Percentiles rank a stretch among this genome's conserved stretches.
Conservation (phyloP, 2,113 vertebrate genomes). For the Ictidomys tridecemlineatus region DNA sequence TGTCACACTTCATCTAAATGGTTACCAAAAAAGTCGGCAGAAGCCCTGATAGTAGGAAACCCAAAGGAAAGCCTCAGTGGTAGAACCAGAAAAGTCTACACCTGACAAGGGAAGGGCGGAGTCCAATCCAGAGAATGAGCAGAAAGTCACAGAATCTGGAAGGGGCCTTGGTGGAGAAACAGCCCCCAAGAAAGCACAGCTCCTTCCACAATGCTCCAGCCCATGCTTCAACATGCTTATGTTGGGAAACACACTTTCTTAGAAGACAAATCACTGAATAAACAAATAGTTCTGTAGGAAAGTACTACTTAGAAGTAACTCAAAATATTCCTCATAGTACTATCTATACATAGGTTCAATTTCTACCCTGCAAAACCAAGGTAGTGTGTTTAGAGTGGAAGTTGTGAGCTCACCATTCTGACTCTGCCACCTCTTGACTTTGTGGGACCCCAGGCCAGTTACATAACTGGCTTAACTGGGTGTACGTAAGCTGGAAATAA, state of each 20-base stretch:
- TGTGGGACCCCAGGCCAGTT: not conserved
- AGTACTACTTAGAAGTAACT: not conserved
- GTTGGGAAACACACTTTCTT: not conserved
- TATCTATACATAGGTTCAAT: not conserved
- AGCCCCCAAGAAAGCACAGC: rapidly evolving
- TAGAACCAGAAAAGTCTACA: not conserved
- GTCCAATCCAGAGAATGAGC: not conserved
- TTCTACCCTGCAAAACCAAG: not conserved
- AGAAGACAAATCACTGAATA: not conserved
- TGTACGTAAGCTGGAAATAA: not conserved
- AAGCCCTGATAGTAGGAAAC: not conserved
- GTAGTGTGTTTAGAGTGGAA: not conserved
- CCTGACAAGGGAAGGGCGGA: not conserved
- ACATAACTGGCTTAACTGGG: no score
- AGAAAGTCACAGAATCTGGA: not conserved
- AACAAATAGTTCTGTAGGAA: not conserved
- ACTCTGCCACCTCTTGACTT: not conserved
- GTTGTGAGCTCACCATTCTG: not conserved
- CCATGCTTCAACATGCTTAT: not conserved
- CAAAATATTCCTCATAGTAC: not conserved
- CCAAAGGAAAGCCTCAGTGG: not conserved
- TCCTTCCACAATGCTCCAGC: not conserved
- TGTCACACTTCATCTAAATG: not conserved
- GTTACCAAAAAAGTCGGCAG: not conserved
- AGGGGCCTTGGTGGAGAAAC: not conserved